Evolutionary conservation across 2,888 invertebrate species (phyloP), one percentile per base, ranked within the genome.

Genomic region (Leptinotarsa peninsularis): DNA sequence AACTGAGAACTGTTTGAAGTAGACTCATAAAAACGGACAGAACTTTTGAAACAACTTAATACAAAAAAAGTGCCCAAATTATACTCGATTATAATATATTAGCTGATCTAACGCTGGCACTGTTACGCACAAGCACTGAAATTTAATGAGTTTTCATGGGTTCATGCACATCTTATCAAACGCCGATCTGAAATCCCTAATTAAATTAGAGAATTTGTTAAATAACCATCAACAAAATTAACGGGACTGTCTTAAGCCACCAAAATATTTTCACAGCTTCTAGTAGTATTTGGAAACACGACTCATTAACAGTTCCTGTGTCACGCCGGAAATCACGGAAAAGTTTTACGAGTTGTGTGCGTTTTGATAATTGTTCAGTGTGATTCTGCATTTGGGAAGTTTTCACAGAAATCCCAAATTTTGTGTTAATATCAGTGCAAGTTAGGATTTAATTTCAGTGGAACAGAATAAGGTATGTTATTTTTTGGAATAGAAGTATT

Each of bases 151-250:
- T 63, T 63, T 63, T 63, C 63, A 63, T 63, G 63, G 63, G 63
- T 63, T 5, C 63, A 33, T 63, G 63, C 63, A 63, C 63, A 63
- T 43, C 33, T 33, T 63, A 63, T 63, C 63, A 43, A 33, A 63
- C 63, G 63, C 63, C 27, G 63, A 63, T 63, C 63, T 63, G n/a
- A 63, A 63, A 43, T 60, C 63, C 43, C 63, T 33, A 63, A 63
- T 63, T 63, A n/a, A 63, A 63, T 63, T 63, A 63, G 63, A 63
- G 63, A 63, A 63, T 63, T 63, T 63, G 63, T 63, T 33, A 63
- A 63, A 63, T 63, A 63, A 63, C n/a, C 63, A 63, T 33, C 33
- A 63, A 43, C 33, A n/a, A n/a, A 33, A 43, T 63, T 63, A 63
- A 63, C 63, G 63, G 63, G 27, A 63, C 63, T 18, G 27, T 33